Conservation (phyloP, 2,797 vertebrate species). For the Epinephelus malabaricus region DNA sequence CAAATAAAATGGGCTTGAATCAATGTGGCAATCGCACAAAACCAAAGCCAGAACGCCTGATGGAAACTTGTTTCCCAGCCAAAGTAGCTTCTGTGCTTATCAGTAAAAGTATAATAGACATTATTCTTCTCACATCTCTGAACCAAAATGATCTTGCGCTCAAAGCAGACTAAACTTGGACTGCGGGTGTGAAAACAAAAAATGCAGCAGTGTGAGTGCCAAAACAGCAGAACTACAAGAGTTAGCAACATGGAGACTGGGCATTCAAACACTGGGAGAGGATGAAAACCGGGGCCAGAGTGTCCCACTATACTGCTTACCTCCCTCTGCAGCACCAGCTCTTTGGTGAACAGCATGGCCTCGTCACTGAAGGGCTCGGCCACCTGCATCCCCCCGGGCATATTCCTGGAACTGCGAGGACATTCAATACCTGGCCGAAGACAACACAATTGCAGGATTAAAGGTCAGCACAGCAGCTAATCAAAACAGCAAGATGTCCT, state of each 20-base stretch:
- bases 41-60: slow-evolving; percentile 7
- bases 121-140: slow-evolving; percentile 31
- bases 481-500: slow-evolving; percentile 18
- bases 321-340: slow-evolving; percentile 96
- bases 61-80: slow-evolving; percentile 2
- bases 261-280: neutral
- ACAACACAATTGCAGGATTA: slow-evolving; percentile 45
- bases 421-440: slow-evolving; percentile 93
- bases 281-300: slow-evolving; percentile 14
- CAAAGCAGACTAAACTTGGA: slow-evolving; percentile 30
- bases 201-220: slow-evolving; percentile 14
- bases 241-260: neutral
- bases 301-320: slow-evolving; percentile 80
- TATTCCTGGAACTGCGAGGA: slow-evolving; percentile 93
- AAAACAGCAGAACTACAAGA: slow-evolving; percentile 29
- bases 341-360: slow-evolving; percentile 95
- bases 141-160: slow-evolving; percentile 33
- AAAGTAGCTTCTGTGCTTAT: slow-evolving; percentile 1
- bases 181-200: slow-evolving; percentile 31
- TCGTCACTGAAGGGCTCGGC: slow-evolving; percentile 98
- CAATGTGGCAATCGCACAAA: slow-evolving; percentile 10
- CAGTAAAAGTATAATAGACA: slow-evolving; percentile 20
- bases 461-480: slow-evolving; percentile 34
- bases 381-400: slow-evolving; percentile 90
- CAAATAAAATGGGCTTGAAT: slow-evolving; percentile 2